Base-by-base conservation (phyloP, 2,797 vertebrate species). In the Brachymystax lenok region DNA sequence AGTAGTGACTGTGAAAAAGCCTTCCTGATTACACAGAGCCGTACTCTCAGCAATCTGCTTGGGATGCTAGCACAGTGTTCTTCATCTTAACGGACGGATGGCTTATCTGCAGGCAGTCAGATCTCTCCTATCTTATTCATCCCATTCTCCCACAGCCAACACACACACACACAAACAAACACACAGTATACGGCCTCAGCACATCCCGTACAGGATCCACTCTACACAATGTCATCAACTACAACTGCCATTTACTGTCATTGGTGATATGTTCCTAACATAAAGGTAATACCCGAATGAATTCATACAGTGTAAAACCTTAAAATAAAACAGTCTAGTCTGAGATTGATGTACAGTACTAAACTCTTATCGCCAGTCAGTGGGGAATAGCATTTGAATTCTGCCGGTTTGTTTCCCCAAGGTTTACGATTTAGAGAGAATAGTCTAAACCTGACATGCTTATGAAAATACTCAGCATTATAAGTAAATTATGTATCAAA, bases 71-170 rank as follows among this genome's bases (percentile, higher is more conserved):
- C 79, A 74, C 30, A 28, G 83, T 80, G 79, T 61, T 74, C 81
- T 80, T 68, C 83, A 78, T 84, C 87, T 87, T 88, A 90, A 88
- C 83, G 86, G 84, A 87, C 77, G 79, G 84, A 81, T 83, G 84
- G 82, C 89, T 91, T 85, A 89, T 92, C 92, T 93, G 91, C 92
- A 89, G 74, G 56, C 74, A 69, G 90, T 89, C 92, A 91, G 87
- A 81, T 72, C 90, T 87, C 81, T 76, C 76, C 84, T 87, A 73
- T 79, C 87, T 89, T 88, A 88, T 91, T 91, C 90, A 90, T 90
- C 90, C 81, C 85, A 87, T 85, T 88, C 82, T 89, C 83, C 82
- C 81, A 85, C 82, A 83, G 85, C 85, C 82, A 84, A 89, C 82
- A 71, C 13, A 51, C 19, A 40, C 21, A n/a, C 50, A 69, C 50